Conservation (phyloP, 2,888 invertebrate species). For the Apodemia zela region DNA sequence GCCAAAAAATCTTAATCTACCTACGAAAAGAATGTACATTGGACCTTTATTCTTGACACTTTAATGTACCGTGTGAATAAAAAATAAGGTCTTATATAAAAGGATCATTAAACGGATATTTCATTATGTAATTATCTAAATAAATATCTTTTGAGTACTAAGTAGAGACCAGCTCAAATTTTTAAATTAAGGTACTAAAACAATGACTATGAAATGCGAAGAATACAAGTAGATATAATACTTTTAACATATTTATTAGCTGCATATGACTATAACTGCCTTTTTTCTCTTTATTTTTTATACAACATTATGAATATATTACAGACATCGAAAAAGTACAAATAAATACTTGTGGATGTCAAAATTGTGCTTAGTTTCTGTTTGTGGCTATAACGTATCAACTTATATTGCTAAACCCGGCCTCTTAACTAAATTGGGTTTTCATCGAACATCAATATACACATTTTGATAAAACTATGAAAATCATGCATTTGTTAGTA, state of each 20-base stretch:
- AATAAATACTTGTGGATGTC: slow-evolving; percentile 32
- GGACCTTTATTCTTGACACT: slow-evolving; percentile 61
- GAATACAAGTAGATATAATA: slow-evolving; percentile 66
- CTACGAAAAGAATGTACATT: slow-evolving; percentile 71
- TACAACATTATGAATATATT: neutral
- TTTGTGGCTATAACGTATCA: slow-evolving; percentile 43
- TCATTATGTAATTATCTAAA: slow-evolving; percentile 35
- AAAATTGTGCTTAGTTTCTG: slow-evolving; percentile 55
- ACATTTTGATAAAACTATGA: neutral
- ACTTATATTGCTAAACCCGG: slow-evolving; percentile 74
- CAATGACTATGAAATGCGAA: slow-evolving; percentile 48
- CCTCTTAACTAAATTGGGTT: slow-evolving; percentile 44
- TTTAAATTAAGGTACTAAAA: slow-evolving; percentile 47
- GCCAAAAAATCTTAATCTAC: slow-evolving; percentile 54
- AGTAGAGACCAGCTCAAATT: slow-evolving; percentile 72
- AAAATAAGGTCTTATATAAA: slow-evolving; percentile 32
- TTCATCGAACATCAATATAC: slow-evolving; percentile 42
- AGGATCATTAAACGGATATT: neutral
- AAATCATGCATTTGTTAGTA: slow-evolving; percentile 75
- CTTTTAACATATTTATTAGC: neutral
- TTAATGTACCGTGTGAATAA: slow-evolving; percentile 48
- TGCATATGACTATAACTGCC: slow-evolving; percentile 1
- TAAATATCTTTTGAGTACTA: slow-evolving; percentile 72
- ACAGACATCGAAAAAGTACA: slow-evolving; percentile 1
- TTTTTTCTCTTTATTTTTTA: neutral